phyloP scores from a whole-genome alignment of 2,113 vertebrate genomes.

The Calyptomena viridis region DNA sequence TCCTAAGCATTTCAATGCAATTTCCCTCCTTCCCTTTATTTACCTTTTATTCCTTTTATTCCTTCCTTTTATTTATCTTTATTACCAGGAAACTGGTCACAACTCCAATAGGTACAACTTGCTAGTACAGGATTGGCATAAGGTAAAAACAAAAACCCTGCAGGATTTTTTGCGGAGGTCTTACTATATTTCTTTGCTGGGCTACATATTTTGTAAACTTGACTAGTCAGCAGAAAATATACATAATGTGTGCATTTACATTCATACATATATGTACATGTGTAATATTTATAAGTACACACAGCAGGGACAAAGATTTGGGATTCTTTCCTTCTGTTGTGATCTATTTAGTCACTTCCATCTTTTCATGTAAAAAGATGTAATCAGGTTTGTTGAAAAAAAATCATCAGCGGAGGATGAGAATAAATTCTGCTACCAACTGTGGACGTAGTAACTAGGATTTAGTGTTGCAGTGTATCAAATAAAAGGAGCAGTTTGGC shows the following conservation, averaged over 20 bases:
- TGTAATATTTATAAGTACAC: background rate
- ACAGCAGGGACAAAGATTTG: background rate
- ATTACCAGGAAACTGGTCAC: background rate
- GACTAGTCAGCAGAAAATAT: background rate
- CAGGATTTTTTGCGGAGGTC: background rate
- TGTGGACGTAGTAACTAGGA: background rate
- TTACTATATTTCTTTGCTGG: background rate
- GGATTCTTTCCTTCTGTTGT: background rate
- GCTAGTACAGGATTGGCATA: background rate
- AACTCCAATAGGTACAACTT: background rate
- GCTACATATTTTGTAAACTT: background rate
- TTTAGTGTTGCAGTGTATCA: background rate
- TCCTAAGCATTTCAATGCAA: background rate
- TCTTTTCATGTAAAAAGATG: background rate
- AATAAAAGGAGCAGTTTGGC: background rate
- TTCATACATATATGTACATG: background rate
- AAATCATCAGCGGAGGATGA: background rate
- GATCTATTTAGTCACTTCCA: background rate
- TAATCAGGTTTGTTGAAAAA: background rate
- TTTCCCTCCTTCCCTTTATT: background rate
- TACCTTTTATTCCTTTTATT: too few species aligned
- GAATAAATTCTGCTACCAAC: background rate
- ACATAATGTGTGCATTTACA: background rate
- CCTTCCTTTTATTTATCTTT: background rate
- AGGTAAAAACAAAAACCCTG: background rate